These are phyloP conservation scores for Zosterops japonicus DNA, from an alignment of 2,113 vertebrate species.

Conservation along the genomic window DNA sequence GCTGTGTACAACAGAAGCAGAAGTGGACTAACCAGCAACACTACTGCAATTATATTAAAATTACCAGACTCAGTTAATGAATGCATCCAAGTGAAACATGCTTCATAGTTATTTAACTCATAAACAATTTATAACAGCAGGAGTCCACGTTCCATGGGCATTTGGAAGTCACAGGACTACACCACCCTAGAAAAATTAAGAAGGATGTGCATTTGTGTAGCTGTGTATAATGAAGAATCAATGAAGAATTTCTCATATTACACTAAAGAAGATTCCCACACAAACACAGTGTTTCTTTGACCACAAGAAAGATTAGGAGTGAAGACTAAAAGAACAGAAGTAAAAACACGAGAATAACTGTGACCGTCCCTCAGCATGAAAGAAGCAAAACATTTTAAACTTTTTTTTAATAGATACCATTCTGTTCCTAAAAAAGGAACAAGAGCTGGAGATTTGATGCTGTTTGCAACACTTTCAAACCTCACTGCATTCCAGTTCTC, in stretches of 20 bases:
- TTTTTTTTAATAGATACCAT: background rate
- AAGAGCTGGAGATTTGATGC: background rate
- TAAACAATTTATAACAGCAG: background rate
- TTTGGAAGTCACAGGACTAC: background rate
- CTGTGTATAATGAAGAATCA: background rate
- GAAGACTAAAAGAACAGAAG: background rate
- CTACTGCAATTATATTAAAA: background rate
- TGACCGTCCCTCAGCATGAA: background rate
- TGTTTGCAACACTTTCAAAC: background rate
- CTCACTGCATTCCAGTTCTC: background rate
- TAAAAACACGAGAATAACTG: background rate
- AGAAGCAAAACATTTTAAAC: background rate
- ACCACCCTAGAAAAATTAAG: background rate
- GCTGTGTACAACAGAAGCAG: background rate
- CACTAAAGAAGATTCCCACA: background rate
- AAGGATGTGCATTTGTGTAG: background rate
- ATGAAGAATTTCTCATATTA: background rate
- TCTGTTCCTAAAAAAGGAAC: background rate
- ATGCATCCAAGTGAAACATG: background rate
- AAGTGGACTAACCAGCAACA: background rate
- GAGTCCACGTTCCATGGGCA: background rate
- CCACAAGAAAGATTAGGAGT: background rate
- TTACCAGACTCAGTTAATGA: background rate
- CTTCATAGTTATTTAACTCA: background rate
- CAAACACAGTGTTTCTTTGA: background rate